A percentile compares a stretch with the other conserved stretches of the same genome.
These are phyloP conservation scores for Jaculus jaculus DNA, from an alignment of 2,113 vertebrate species.

Conservation along the genomic window DNA sequence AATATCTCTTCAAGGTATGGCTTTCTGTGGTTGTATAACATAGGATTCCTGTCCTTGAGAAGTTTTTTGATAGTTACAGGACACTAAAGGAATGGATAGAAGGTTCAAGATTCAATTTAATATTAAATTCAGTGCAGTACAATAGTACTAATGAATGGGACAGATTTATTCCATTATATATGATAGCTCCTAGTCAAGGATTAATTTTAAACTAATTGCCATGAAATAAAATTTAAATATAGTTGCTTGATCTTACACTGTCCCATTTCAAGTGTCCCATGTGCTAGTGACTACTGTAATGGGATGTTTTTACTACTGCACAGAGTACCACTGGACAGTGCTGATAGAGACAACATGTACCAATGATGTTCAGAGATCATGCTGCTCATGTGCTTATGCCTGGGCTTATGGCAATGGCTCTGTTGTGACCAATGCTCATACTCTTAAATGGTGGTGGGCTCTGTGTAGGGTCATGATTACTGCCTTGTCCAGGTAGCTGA, in stretches of 20 bases:
- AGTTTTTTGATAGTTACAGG: constrained; percentile 20
- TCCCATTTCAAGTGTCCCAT: not conserved
- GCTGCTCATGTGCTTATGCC: not conserved
- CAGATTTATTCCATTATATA: not conserved
- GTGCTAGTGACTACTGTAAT: not conserved
- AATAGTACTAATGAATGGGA: not conserved
- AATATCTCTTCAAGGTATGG: not conserved
- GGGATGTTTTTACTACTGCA: not conserved
- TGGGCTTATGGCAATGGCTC: not conserved
- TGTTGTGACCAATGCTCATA: constrained; percentile 13
- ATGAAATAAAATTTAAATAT: constrained; percentile 35
- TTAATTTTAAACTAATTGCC: not conserved
- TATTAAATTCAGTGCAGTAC: not conserved
- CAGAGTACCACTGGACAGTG: constrained; percentile 2
- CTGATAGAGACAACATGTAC: not conserved
- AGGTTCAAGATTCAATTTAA: not conserved
- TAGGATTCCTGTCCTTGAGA: not conserved
- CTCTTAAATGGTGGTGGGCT: not conserved
- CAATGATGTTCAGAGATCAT: not conserved
- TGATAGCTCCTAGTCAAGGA: not conserved
- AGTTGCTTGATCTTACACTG: not conserved
- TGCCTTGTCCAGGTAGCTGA: constrained; percentile 33
- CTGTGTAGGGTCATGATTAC: not conserved
- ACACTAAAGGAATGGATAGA: not conserved
- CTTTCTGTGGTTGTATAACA: constrained; percentile 29